A percentile compares a stretch with the other conserved stretches of the same genome.
Conservation (phyloP, 2,888 invertebrate species). For the Thera britannica region DNA sequence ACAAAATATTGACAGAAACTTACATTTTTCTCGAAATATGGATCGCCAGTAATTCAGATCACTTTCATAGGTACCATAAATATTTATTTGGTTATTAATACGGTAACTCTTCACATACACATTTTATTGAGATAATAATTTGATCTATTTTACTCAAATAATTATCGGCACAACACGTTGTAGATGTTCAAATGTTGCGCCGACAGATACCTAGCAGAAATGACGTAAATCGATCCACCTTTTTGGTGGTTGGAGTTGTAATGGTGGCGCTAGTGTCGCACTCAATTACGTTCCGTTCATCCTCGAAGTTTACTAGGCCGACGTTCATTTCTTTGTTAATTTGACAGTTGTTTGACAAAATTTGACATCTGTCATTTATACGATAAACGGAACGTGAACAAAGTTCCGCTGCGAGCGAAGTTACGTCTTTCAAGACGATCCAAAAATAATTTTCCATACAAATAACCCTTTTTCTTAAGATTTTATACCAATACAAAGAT, state of each 20-base stretch:
- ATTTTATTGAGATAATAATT: constrained; percentile 46
- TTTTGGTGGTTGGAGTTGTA: constrained; percentile 1
- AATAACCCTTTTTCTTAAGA: constrained; percentile 55
- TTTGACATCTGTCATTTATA: constrained; percentile 46
- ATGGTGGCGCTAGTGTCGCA: neutral
- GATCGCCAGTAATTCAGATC: constrained; percentile 14
- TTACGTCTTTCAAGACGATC: constrained; percentile 64
- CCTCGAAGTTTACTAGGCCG: neutral
- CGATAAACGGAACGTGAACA: constrained; percentile 46
- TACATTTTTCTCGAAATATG: constrained; percentile 21
- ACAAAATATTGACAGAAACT: constrained; percentile 15
- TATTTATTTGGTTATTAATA: constrained; percentile 18
- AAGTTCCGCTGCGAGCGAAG: constrained; percentile 45
- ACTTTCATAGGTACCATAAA: constrained; percentile 12
- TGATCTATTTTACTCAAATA: constrained; percentile 49
- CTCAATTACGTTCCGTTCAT: constrained; percentile 20
- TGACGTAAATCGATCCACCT: constrained; percentile 69
- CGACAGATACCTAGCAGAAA: constrained; percentile 56
- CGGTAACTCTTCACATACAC: constrained; percentile 35
- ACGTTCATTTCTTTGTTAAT: neutral
- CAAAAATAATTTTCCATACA: constrained; percentile 66
- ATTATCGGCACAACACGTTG: constrained; percentile 61
- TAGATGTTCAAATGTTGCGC: constrained; percentile 78
- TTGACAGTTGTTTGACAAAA: constrained; percentile 12
- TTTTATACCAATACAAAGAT: constrained; percentile 54